Evolutionary conservation across 2,888 invertebrate genomes (phyloP).

Genomic region (Andrena marginata): DNA sequence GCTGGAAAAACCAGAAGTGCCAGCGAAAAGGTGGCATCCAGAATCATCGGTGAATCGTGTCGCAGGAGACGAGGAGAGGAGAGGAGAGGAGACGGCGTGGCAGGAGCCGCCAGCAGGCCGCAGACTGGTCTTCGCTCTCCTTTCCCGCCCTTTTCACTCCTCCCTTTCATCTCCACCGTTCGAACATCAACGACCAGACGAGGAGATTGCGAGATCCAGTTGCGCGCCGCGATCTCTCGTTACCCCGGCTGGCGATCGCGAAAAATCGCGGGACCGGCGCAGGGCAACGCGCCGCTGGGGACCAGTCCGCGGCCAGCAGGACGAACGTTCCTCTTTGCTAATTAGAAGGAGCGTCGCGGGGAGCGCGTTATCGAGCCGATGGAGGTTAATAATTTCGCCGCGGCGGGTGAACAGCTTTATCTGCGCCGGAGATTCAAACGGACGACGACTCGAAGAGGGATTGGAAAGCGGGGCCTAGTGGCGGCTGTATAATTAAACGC

Average conservation of each 20-base stretch:
- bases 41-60: slow-evolving; percentile 39
- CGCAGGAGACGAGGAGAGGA: neutral
- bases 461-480: slow-evolving; percentile 3
- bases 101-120: neutral
- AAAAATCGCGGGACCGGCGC: slow-evolving; percentile 44
- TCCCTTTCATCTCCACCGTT: slow-evolving; percentile 26
- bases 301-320: slow-evolving; percentile 10
- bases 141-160: slow-evolving; percentile 31
- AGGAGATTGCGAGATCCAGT: slow-evolving; percentile 69
- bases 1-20: slow-evolving; percentile 47
- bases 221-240: slow-evolving; percentile 57
- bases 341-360: neutral
- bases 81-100: slow-evolving; percentile 16
- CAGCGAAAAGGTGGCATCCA: slow-evolving; percentile 47
- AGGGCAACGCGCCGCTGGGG: neutral
- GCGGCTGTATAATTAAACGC: slow-evolving; percentile 13
- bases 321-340: slow-evolving; percentile 18
- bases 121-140: slow-evolving; percentile 49
- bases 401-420: neutral
- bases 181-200: slow-evolving; percentile 56
- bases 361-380: neutral
- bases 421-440: slow-evolving; percentile 5
- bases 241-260: slow-evolving; percentile 53
- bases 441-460: neutral
- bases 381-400: neutral